phyloP scores from a whole-genome alignment of 2,888 invertebrate species.

The Melangyna quadrimaculata region DNA sequence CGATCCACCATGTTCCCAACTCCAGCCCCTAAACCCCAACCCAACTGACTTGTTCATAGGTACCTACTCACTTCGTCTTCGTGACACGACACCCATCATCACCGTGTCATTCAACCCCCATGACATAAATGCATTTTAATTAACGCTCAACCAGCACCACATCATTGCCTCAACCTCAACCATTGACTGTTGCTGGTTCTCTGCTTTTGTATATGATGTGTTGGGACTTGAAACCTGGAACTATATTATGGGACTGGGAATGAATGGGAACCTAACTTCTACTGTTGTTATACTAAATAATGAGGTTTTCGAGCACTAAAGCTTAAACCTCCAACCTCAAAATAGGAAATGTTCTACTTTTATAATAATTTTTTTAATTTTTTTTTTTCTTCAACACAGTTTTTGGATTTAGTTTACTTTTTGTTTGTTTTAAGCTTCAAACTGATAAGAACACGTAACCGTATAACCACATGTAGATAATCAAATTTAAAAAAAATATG shows the following conservation, averaged over 20 bases:
- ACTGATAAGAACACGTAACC: constrained; percentile 51
- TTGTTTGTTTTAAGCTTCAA: constrained; percentile 22
- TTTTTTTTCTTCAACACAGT: constrained; percentile 25
- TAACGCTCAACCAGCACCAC: constrained; percentile 50
- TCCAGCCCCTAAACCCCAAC: no score
- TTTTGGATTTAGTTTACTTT: background rate
- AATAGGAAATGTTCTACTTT: constrained; percentile 67
- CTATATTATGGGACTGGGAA: constrained; percentile 22
- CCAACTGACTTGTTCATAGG: constrained; percentile 10
- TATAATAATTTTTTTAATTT: constrained; percentile 6
- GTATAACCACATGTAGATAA: constrained; percentile 45
- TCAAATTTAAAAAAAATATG: constrained; percentile 7
- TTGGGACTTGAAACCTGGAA: background rate
- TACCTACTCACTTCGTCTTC: constrained; percentile 29
- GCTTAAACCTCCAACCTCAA: constrained; percentile 41
- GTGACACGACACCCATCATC: constrained; percentile 70
- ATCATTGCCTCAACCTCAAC: constrained; percentile 3
- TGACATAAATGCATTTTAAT: constrained; percentile 72
- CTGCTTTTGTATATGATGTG: background rate
- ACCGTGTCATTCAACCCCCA: constrained; percentile 67
- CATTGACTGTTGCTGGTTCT: background rate
- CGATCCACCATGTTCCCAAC: background rate
- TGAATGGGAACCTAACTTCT: constrained; percentile 64
- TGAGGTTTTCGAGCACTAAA: constrained; percentile 59
- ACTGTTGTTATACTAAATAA: constrained; percentile 61